Base-by-base conservation (phyloP, 2,888 invertebrate species). In the Pseudeuparius sepicola region DNA sequence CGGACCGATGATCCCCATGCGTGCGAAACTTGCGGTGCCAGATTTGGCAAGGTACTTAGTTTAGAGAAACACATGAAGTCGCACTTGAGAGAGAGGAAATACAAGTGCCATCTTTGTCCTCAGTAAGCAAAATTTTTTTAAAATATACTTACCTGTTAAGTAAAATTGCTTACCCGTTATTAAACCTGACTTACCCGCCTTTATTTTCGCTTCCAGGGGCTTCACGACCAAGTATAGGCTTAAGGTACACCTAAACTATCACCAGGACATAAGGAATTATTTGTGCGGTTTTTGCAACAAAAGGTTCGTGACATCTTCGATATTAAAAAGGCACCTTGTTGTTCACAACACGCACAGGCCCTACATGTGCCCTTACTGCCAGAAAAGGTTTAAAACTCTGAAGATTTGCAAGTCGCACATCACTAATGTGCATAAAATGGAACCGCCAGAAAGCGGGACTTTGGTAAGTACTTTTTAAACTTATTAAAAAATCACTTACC, bases 371-470 rank as follows among this genome's bases (percentile, higher is more conserved):
- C 73, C 73, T 0, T 72, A 72, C 51, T 76, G 75, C 50, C 64
- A 64, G 41, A 70, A 71, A 48, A 64, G 63, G 5, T 76, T 73
- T 53, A 74, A 73, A 55, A 68, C 69, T 3, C 57, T 65, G 9
- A 65, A 70, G 12, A 68, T 71, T 49, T 76, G 76, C 52, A 66
- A 73, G 46, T 74, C 73, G 44, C 79, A 80, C 49, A 75, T 78
- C 60, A 70, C 68, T 46, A 66, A 33, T 4, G 37, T 68, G 3
- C 78, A 78, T 52, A 65, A 67, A 43, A 61, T 60, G 36, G 70
- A 73, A 14, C 35, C 32, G 2, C 16, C 34, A 6, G 11, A 13
- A 13, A 28, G n/a, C 7, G 14, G 11, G n/a, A n/a, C n/a, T n/a
- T n/a, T n/a, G n/a, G n/a, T n/a, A n/a, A n/a, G n/a, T n/a, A n/a